These are phyloP conservation scores for Aquatica leii DNA, from an alignment of 2,888 invertebrate genomes.

Conservation along the genomic window DNA sequence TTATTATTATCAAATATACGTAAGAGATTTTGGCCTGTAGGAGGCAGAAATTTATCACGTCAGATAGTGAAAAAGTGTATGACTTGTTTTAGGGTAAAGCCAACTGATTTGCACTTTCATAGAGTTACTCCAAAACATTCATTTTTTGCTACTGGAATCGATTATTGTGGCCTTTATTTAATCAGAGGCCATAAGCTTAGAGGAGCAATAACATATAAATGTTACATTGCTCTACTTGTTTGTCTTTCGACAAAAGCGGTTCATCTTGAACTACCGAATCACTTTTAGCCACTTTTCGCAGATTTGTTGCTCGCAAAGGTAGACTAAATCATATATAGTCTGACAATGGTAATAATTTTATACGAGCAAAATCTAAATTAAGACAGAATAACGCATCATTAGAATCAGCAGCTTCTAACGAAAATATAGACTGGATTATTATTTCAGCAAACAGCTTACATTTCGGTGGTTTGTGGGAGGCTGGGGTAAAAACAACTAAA, in stretches of 20 bases:
- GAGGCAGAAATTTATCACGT: constrained; percentile 18
- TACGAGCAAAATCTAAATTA: constrained; percentile 42
- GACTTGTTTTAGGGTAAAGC: constrained; percentile 29
- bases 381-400: not conserved
- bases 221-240: constrained; percentile 45
- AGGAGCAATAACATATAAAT: constrained; percentile 33
- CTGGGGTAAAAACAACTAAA: not conserved
- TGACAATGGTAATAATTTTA: constrained; percentile 53
- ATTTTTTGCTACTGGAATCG: constrained; percentile 36
- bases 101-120: constrained; percentile 22
- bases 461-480: not conserved
- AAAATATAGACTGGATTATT: not conserved
- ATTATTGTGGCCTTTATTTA: constrained; percentile 43
- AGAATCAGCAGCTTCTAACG: not conserved
- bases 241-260: constrained; percentile 46
- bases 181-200: constrained; percentile 32
- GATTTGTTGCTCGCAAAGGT: constrained; percentile 49
- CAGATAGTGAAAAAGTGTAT: constrained; percentile 24
- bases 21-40: not conserved
- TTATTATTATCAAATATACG: not conserved
- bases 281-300: constrained; percentile 47
- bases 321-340: constrained; percentile 43
- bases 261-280: constrained; percentile 45
- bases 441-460: not conserved
- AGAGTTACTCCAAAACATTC: constrained; percentile 20